Evolutionary conservation across 2,888 invertebrate genomes (phyloP).

Genomic region (Zygaena filipendulae): DNA sequence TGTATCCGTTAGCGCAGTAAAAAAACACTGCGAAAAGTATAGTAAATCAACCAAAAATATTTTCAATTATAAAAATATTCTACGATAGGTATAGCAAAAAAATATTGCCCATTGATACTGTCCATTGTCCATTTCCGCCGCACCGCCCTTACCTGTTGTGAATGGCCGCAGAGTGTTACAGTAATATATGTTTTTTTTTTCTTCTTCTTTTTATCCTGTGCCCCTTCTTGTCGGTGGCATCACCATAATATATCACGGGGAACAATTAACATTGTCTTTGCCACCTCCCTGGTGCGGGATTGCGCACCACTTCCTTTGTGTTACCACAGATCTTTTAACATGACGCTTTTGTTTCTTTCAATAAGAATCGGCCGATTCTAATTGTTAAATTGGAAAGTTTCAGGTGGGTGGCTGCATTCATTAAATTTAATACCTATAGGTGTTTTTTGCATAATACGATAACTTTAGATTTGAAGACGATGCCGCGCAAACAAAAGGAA

Average conservation of each 20-base stretch:
- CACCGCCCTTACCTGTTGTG: slow-evolving; percentile 58
- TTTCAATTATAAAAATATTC: no score
- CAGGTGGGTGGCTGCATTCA: neutral
- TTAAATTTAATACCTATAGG: no score
- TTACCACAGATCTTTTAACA: slow-evolving; percentile 23
- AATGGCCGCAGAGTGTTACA: slow-evolving; percentile 50
- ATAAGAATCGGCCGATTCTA: no score
- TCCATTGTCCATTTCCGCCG: slow-evolving; percentile 50
- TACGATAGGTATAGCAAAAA: no score
- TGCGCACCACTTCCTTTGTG: slow-evolving; percentile 31
- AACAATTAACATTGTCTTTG: slow-evolving; percentile 69
- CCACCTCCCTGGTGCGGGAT: slow-evolving; percentile 51
- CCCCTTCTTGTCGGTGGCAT: no score
- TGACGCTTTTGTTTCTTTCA: slow-evolving; percentile 23
- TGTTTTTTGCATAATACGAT: no score
- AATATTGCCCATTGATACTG: slow-evolving; percentile 58
- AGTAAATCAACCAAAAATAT: no score
- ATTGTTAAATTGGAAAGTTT: neutral
- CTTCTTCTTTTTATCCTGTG: slow-evolving; percentile 55
- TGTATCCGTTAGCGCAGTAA: no score
- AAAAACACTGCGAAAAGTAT: no score
- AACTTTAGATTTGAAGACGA: no score
- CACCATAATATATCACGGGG: slow-evolving; percentile 64
- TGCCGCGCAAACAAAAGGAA: no score
- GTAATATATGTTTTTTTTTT: slow-evolving; percentile 58